Evolutionary conservation across 1,140 invertebrate species (phyloP), one percentile per base, ranked within the genome.

Genomic region (Lineus longissimus): DNA sequence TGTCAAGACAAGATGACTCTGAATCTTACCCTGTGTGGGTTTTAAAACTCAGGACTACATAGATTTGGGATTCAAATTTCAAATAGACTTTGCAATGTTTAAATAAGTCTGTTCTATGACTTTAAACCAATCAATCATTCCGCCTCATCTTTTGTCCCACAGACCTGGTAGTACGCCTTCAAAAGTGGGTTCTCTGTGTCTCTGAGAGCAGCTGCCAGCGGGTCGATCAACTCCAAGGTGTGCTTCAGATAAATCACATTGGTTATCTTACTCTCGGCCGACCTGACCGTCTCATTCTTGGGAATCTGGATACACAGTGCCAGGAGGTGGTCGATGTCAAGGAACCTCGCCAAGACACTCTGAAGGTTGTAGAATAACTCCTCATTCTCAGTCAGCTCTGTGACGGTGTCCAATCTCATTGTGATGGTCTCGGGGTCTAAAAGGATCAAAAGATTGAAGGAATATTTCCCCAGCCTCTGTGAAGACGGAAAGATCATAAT

Each of bases 221-320:
- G 85, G 13, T 88, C 86, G 7, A 94, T 79, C 23, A 87, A 73
- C 63, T 91, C 88, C 69, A 95, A 82, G 0, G 88, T 87, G 56
- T 88, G 87, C 81, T 95, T 95, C 36, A 96, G 77, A 7, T 88
- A 81, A 2, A 96, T 83, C 2, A 89, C 83, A 72, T 91, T 90
- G 73, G 92, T 92, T 30, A 94, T 84, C 77, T 92, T 89, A 23
- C 86, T 86, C 73, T 94, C 91, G 36, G 80, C 78, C 0, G 87
- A 87, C 51, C 82, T 82, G 45, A 85, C 76, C 23, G 84, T 86
- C 25, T 88, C 86, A 64, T 87, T 82, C 61, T 86, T 84, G 1
- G 83, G 83, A 17, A 84, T 77, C 65, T 86, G 84, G 54, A 86
- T 82, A 70, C 87, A 85, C 2, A 87, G 71, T 22, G 84, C 84